Evolutionary conservation across 2,797 vertebrate species (phyloP).

Genomic region (Enteromius radiatus): DNA sequence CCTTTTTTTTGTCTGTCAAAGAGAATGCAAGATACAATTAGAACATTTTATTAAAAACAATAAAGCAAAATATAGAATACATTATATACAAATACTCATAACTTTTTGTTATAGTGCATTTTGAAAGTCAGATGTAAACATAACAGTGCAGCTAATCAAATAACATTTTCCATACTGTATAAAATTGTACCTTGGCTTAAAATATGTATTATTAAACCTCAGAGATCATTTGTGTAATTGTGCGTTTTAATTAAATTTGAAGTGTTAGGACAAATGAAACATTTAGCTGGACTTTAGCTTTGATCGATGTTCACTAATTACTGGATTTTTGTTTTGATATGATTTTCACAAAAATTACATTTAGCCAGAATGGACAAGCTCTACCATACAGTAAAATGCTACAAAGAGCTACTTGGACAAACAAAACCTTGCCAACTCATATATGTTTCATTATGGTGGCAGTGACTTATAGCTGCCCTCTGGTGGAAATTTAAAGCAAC

Average conservation of each 20-base stretch:
- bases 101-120: neutral
- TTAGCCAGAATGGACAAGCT: neutral
- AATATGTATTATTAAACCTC: neutral
- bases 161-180: neutral
- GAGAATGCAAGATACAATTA: neutral
- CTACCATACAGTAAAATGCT: neutral
- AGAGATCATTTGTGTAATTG: neutral
- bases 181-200: no score
- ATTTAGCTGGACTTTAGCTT: neutral
- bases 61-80: neutral
- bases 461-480: slow-evolving; percentile 35
- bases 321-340: neutral
- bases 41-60: slow-evolving; percentile 1
- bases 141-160: neutral
- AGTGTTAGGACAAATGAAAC: neutral
- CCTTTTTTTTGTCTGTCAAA: neutral
- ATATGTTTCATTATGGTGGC: neutral
- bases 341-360: neutral
- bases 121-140: slow-evolving; percentile 12
- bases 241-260: neutral
- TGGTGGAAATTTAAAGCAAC: slow-evolving; percentile 16
- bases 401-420: neutral
- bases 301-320: neutral
- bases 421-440: neutral
- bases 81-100: neutral